phyloP scores from a whole-genome alignment of 2,113 vertebrate species.

The Marcusenius ussheri region DNA sequence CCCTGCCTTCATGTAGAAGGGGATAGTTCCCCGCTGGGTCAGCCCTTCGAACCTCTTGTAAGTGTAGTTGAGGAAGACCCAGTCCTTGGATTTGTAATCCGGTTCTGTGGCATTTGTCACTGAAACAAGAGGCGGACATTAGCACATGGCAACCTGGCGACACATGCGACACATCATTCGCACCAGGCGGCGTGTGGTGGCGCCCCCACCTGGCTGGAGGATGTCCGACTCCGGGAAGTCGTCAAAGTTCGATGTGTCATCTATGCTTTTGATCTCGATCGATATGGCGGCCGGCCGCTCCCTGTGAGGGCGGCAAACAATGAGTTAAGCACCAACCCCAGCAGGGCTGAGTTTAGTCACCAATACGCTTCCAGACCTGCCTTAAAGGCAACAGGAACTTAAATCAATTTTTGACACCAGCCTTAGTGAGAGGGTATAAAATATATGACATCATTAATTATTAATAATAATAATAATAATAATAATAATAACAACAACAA shows the following conservation, averaged over 20 bases:
- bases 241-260: conserved; percentile 95
- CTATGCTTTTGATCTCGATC: conserved; percentile 94
- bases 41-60: conserved; percentile 97
- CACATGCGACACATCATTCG: not conserved
- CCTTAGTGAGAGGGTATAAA: not conserved
- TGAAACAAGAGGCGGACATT: conserved; percentile 34
- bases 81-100: conserved; percentile 98
- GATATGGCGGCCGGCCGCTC: conserved; percentile 91
- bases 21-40: conserved; percentile 91
- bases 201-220: conserved; percentile 83
- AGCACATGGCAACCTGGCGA: conserved; percentile 9
- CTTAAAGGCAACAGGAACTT: not conserved
- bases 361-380: not conserved
- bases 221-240: conserved; percentile 96
- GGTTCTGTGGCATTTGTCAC: conserved; percentile 85
- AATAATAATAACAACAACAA: not conserved
- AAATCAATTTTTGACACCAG: not conserved
- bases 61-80: conserved; percentile 99
- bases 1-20: conserved; percentile 89
- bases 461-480: not conserved
- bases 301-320: conserved; percentile 46
- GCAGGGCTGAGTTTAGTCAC: not conserved
- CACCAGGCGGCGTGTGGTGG: not conserved
- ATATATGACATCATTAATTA: not conserved
- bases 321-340: not conserved